phyloP scores from a whole-genome alignment of 1,140 invertebrate genomes.

The Magallana gigas region DNA sequence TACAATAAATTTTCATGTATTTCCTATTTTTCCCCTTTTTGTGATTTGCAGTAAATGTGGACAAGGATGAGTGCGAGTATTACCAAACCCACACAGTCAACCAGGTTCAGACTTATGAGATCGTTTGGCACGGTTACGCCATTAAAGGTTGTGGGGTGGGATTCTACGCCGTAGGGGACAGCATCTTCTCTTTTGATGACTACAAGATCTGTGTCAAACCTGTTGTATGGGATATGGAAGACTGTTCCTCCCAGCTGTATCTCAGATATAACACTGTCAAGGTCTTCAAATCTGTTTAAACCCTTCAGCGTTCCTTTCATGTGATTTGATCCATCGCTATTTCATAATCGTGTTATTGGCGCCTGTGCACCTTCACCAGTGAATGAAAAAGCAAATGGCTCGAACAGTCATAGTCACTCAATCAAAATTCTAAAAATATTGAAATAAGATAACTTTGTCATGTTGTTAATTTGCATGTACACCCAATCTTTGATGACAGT shows the following conservation, averaged over 20 bases:
- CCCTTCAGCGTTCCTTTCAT: background rate
- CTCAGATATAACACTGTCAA: conserved; percentile 23
- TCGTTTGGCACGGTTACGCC: conserved; percentile 3
- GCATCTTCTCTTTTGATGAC: conserved; percentile 15
- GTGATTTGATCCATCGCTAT: background rate
- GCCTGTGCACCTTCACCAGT: background rate
- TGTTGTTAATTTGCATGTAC: background rate
- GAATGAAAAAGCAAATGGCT: background rate
- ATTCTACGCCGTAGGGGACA: background rate
- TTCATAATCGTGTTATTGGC: background rate
- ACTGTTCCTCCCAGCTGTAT: background rate
- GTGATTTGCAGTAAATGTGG: background rate
- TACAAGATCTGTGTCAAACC: conserved; percentile 17
- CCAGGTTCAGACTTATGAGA: background rate
- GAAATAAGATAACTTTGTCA: background rate
- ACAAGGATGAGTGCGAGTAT: background rate
- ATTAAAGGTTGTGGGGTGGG: conserved; percentile 1
- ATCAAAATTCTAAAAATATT: background rate
- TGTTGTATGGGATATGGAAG: background rate
- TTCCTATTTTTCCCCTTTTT: background rate
- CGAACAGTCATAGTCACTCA: background rate
- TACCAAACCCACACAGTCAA: background rate
- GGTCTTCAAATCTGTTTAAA: background rate
- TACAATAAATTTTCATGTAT: too few relatives aligned
- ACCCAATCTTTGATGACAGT: background rate